Base-by-base conservation (phyloP, 1,140 invertebrate genomes). In the Brachystomella parvula region DNA sequence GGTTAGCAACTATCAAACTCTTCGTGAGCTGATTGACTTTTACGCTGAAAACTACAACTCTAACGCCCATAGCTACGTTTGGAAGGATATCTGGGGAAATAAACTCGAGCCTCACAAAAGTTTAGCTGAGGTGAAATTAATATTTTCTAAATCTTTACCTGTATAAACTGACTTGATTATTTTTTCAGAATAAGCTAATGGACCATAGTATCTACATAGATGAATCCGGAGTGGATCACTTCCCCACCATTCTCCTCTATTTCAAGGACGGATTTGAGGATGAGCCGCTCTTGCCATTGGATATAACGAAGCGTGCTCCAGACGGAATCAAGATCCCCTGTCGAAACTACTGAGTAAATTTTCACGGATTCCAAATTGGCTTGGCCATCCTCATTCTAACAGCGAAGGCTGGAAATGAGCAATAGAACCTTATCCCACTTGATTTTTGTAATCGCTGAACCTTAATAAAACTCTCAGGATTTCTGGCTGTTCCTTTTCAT, bases 31-130 rank as follows among this genome's bases (percentile, higher is more conserved):
- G 1, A 32, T 64, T 47, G 35, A 49, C n/a, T 64, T 64, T 35
- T 68, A 68, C 47, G 26, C 49, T 15, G 24, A 26, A 19, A 63
- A 47, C n/a, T 63, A 68, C 44, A 29, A 26, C 21, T 26, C 3
- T 29, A 63, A 63, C 17, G 61, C 61, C 9, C 56, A 47, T 30
- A 24, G 33, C 12, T 68, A 68, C 47, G n/a, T 58, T 28, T 68
- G 66, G 66, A 63, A 64, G 31, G 62, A 68, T 49, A 63, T 68
- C 28, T 68, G 32, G 33, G 66, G 62, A 24, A 68, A 68, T 47
- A 32, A 47, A 15, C 49, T 68, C 1, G 44, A 63, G 19, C 33
- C 49, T 2, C n/a, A 68, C 12, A 58, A 59, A 60, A 64, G 49
- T 24, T 28, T 68, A 2, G 44, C 33, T n/a, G 66, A 68, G 35